Conservation (phyloP, 1,140 invertebrate genomes). For the Nebria ingens region DNA sequence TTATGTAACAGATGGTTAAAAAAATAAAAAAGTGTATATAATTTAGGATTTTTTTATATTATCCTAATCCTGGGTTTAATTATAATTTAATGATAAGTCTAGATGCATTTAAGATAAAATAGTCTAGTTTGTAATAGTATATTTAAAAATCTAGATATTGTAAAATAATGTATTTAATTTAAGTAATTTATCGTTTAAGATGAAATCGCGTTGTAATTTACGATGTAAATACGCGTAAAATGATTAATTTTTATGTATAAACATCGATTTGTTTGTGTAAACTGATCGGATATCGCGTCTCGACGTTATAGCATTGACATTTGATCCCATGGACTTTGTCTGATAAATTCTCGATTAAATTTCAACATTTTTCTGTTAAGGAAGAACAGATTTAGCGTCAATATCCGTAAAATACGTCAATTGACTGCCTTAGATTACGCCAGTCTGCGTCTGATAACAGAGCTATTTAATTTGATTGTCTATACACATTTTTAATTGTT, state of each 20-base stretch:
- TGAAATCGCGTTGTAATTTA: neutral
- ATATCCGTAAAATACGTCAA: neutral
- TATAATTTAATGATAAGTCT: no score
- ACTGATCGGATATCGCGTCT: no score
- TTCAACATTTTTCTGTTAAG: neutral
- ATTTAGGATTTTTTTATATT: no score
- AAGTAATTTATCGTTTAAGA: neutral
- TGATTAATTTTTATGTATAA: no score
- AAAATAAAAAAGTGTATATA: constrained; percentile 1
- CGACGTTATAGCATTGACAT: neutral
- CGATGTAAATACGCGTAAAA: neutral
- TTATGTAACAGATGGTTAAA: neutral
- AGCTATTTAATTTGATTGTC: no score
- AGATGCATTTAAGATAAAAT: no score
- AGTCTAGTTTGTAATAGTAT: no score
- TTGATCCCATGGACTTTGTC: neutral
- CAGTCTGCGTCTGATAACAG: no score
- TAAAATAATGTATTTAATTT: neutral
- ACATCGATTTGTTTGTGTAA: no score
- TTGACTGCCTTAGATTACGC: no score
- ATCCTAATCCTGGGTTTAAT: no score
- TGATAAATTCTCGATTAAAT: neutral
- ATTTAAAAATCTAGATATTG: no score
- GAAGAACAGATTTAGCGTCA: neutral
- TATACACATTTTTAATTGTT: neutral